Evolutionary conservation across 2,797 vertebrate genomes (phyloP), one percentile per base, ranked within the genome.

Genomic region (Enteromius unitaeniatus): DNA sequence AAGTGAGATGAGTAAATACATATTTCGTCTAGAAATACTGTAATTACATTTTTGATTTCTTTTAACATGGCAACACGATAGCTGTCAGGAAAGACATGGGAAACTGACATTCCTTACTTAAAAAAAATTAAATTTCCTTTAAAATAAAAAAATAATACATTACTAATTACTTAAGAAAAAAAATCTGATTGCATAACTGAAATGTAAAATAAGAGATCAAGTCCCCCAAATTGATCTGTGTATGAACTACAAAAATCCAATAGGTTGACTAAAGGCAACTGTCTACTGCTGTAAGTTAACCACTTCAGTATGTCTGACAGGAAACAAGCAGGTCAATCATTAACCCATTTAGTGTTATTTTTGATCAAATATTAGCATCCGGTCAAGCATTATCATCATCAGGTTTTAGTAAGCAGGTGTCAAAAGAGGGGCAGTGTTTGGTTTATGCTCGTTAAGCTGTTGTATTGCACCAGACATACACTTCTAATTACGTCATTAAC

Each of bases 401-500:
- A 5, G 6, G 17, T 19, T 73, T 19, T 31, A 31, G 15, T 49
- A 4, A 47, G 17, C 26, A 19, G 45, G 26, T 73, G 45, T 34
- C 9, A 3, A 34, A 17, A 51, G 14, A 17, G 9, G 1, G 42
- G 8, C 17, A 65, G 26, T 51, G 1, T 23, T 37, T 51, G 37
- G 28, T 53, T 67, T 79, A 53, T 68, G 64, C 21, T 67, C 21
- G 31, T 79, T 51, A 37, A 67, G 77, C 11, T 8, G 3, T 67
- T 67, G 60, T 34, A 10, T 51, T 17, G 10, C 26, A 19, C 45
- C 26, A 49, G 23, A 72, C 45, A 51, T 19, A 31, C 19, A 37
- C 14, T 68, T 68, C 31, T 34, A 68, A 53, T 79, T 68, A 68
- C 31, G 8, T 79, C 19, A 67, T 34, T 53, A 49, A 37, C 40